Evolutionary conservation across 2,888 invertebrate species (phyloP).

Genomic region (Smittia sp.): DNA sequence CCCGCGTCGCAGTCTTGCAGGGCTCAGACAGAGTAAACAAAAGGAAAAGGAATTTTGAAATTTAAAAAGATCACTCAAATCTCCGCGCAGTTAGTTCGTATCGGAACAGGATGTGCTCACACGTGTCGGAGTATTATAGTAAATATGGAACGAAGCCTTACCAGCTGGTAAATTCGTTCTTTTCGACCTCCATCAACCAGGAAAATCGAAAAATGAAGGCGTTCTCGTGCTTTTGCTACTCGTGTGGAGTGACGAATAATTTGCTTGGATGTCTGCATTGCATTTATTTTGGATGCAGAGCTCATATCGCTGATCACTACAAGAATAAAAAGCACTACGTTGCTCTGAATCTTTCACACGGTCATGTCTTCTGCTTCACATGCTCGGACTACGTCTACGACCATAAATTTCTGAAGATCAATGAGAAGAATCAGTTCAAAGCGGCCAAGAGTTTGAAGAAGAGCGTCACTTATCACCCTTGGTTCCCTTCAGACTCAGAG

Average conservation of each 20-base stretch:
- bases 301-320: conserved; percentile 84
- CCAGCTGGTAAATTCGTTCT: conserved; percentile 4
- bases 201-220: conserved; percentile 56
- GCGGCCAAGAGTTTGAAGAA: conserved; percentile 62
- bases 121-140: not conserved
- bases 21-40: too few relatives aligned
- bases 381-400: conserved; percentile 94
- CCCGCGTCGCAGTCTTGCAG: too few relatives aligned
- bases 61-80: too few relatives aligned
- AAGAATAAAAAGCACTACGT: conserved; percentile 77
- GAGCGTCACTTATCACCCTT: conserved; percentile 65
- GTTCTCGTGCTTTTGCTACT: conserved; percentile 75
- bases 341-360: conserved; percentile 68
- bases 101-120: conserved; percentile 16
- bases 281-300: conserved; percentile 90
- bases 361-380: conserved; percentile 67
- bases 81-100: too few relatives aligned
- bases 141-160: conserved; percentile 7
- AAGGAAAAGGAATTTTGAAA: too few relatives aligned
- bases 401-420: conserved; percentile 62
- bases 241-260: conserved; percentile 76
- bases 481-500: conserved; percentile 77
- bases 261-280: conserved; percentile 85
- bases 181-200: not conserved
- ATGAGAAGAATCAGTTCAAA: conserved; percentile 56